Evolutionary conservation across 2,113 vertebrate species (phyloP).

Genomic region (Myanophis thanlyinensis): DNA sequence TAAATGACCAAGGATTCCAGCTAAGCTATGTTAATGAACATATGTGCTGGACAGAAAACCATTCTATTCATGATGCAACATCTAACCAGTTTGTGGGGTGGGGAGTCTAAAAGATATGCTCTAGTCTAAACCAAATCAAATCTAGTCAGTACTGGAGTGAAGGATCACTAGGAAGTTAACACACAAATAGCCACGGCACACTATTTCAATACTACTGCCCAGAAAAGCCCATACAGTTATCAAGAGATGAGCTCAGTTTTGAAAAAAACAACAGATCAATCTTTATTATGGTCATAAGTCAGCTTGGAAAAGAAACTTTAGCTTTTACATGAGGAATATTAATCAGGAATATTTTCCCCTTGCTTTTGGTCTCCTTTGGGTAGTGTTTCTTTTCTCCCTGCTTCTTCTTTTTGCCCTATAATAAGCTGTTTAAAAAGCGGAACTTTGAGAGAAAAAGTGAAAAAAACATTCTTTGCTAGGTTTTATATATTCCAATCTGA

Average conservation of each 20-base stretch:
- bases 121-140: neutral
- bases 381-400: neutral
- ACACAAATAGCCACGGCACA: neutral
- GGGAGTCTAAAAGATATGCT: neutral
- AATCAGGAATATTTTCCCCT: neutral
- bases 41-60: neutral
- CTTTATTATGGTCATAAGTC: neutral
- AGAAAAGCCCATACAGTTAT: neutral
- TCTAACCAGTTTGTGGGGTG: neutral
- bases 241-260: neutral
- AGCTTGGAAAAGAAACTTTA: neutral
- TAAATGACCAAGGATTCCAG: neutral
- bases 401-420: neutral
- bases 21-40: neutral
- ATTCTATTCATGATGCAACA: neutral
- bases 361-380: neutral
- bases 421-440: neutral
- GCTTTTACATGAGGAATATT: neutral
- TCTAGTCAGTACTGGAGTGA: neutral
- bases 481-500: neutral
- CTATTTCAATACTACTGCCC: neutral
- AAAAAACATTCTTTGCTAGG: neutral
- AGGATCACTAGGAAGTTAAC: neutral
- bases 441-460: neutral
- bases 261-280: neutral